Conservation (phyloP, 2,888 invertebrate species). For the Acanthosepion pharaonis region DNA sequence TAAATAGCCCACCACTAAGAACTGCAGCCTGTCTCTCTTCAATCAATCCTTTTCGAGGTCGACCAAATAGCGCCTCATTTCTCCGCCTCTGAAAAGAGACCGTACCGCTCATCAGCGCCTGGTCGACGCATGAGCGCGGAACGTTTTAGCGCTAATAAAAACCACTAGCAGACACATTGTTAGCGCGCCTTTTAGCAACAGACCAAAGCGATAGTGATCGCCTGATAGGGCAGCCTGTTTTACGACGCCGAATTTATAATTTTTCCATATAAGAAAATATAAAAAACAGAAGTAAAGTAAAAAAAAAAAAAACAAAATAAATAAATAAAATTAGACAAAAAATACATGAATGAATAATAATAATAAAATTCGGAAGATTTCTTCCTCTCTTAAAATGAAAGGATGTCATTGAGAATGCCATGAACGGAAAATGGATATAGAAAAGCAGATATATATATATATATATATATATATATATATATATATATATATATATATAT, state of each 20-base stretch:
- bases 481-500: background rate
- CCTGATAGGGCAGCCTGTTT: background rate
- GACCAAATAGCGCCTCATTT: background rate
- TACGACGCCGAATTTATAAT: background rate
- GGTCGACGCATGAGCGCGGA: background rate
- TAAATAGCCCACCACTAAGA: background rate
- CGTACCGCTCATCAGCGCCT: background rate
- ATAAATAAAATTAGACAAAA: background rate
- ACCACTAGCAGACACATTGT: background rate
- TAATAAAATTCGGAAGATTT: no score
- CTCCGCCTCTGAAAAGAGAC: slow-evolving; percentile 2
- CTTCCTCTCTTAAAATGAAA: no score
- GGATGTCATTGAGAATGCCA: no score
- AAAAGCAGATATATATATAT: background rate
- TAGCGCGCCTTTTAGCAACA: background rate
- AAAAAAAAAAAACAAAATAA: no score
- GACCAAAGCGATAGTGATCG: background rate
- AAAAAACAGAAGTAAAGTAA: no score
- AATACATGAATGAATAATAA: background rate
- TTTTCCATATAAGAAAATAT: background rate
- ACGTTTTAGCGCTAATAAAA: background rate
- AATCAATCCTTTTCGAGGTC: background rate
- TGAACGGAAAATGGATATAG: background rate
- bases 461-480: background rate
- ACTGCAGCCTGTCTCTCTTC: background rate